A percentile compares a stretch with the other conserved stretches of the same genome.
These are phyloP conservation scores for Balaeniceps rex DNA, from an alignment of 2,113 vertebrate species.

Conservation along the genomic window DNA sequence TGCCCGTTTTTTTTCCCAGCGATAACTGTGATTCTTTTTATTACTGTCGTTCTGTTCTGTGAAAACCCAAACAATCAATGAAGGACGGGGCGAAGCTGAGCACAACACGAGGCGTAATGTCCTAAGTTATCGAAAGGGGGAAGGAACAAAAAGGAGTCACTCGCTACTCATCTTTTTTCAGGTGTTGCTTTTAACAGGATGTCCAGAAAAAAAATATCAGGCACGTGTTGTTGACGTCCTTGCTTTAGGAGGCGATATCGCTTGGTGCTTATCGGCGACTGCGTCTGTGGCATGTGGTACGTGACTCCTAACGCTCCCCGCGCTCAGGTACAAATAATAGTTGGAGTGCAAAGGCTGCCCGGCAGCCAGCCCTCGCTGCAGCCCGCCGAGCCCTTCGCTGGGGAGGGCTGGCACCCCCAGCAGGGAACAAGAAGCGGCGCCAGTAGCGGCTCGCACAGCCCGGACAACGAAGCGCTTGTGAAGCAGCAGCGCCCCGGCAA, in stretches of 20 bases:
- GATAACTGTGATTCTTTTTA: neutral
- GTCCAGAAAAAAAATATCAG: neutral
- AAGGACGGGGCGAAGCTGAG: neutral
- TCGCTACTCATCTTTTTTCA: neutral
- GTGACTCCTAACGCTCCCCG: neutral
- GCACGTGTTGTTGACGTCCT: neutral
- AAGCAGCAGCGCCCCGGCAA: neutral
- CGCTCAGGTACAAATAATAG: neutral
- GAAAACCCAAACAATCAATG: slow-evolving; percentile 43
- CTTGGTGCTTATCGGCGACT: neutral
- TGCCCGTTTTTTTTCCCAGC: neutral
- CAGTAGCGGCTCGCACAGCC: neutral
- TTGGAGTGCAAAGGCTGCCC: neutral
- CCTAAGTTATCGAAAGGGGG: neutral
- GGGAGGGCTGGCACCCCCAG: neutral
- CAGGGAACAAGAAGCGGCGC: neutral
- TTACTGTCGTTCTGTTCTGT: neutral
- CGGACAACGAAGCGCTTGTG: neutral
- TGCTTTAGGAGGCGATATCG: neutral
- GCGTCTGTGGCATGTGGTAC: neutral
- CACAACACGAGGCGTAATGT: neutral
- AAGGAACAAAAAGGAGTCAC: neutral
- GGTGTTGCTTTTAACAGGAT: neutral
- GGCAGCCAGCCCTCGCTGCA: neutral
- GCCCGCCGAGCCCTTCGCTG: neutral